Base-by-base conservation (phyloP, 2,113 vertebrate genomes). In the Amia ocellicauda region DNA sequence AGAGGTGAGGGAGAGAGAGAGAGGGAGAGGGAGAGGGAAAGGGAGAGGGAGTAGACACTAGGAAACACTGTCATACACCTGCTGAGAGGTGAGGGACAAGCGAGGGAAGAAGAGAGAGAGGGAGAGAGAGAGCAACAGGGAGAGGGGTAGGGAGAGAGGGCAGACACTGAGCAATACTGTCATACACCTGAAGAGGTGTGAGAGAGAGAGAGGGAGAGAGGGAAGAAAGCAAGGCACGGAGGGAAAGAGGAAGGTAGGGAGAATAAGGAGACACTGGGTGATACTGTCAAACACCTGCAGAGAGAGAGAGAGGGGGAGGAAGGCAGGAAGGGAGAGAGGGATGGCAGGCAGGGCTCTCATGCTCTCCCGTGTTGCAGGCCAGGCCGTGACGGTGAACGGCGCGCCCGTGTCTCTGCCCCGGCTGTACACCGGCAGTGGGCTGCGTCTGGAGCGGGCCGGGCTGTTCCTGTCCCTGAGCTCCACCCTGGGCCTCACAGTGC, bases 361-460 rank as follows among this genome's bases (percentile, higher is more conserved):
- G n/a, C n/a, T n/a, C n/a, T n/a, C n/a, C n/a, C n/a, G n/a, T n/a
- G n/a, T n/a, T n/a, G 0, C 69, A 98, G 94, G 94, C 56, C 87
- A 80, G 77, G 89, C 89, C 0, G 91, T 97, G 70, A 94, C 77
- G 0, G 92, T 96, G 31, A 97, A 97, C 0, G 91, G 93, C 1
- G 87, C 91, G 73, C 78, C 85, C 0, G 82, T 97, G 4, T 80
- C 70, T 17, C 80, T 84, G 8, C 94, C 93, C 7, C 94, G 91
- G 69, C 70, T 78, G 4, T 97, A 95, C 71, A 86, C 86, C 0
- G 94, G 94, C 29, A 92, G 85, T 0, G 91, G 93, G 17, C 80
- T 98, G 71, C 76, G 70, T 4, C 72, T 97, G 71, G 86, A 81
- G 59, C 75, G 23, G 0, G 75, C 88, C 0, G 94, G 95, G 11